phyloP scores from a whole-genome alignment of 2,797 vertebrate genomes.

The Heteromormyrus szaboi region DNA sequence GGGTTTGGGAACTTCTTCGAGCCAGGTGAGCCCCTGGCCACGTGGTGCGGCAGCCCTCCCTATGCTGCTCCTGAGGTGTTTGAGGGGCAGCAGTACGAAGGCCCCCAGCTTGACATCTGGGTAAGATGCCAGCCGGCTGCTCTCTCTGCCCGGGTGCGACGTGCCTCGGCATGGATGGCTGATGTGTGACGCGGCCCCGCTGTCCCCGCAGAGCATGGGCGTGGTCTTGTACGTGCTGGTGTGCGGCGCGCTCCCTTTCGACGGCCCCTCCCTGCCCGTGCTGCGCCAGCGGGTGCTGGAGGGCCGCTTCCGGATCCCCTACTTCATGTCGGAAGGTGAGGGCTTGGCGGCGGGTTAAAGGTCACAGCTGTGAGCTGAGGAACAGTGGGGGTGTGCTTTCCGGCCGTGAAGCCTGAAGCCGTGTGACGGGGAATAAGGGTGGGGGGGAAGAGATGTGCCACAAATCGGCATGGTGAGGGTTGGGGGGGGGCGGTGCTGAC shows the following conservation, averaged over 20 bases:
- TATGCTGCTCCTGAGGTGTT: conserved; percentile 81
- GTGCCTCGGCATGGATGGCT: not conserved
- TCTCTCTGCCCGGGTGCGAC: not conserved
- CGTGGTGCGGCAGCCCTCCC: conserved; percentile 80
- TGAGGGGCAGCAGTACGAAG: conserved; percentile 77
- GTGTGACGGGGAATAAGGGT: not conserved
- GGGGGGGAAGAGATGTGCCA: not conserved
- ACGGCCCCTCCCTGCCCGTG: conserved; percentile 71
- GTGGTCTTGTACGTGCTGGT: conserved; percentile 78
- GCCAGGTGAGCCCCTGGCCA: conserved; percentile 68
- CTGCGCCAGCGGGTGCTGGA: conserved; percentile 73
- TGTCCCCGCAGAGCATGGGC: conserved; percentile 69
- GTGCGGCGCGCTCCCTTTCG: conserved; percentile 75
- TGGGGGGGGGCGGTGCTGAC: not conserved
- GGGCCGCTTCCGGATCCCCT: conserved; percentile 77
- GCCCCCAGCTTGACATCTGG: conserved; percentile 81
- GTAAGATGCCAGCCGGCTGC: conserved; percentile 44
- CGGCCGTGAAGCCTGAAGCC: not conserved
- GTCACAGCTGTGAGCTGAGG: not conserved
- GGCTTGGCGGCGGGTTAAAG: not conserved
- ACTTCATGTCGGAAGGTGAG: conserved; percentile 83
- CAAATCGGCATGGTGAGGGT: not conserved
- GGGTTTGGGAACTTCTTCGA: conserved; percentile 82
- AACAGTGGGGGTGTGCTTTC: not conserved
- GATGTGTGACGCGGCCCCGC: not conserved